phyloP scores from a whole-genome alignment of 1,140 invertebrate genomes.

The Oncopodura yosiiana region DNA sequence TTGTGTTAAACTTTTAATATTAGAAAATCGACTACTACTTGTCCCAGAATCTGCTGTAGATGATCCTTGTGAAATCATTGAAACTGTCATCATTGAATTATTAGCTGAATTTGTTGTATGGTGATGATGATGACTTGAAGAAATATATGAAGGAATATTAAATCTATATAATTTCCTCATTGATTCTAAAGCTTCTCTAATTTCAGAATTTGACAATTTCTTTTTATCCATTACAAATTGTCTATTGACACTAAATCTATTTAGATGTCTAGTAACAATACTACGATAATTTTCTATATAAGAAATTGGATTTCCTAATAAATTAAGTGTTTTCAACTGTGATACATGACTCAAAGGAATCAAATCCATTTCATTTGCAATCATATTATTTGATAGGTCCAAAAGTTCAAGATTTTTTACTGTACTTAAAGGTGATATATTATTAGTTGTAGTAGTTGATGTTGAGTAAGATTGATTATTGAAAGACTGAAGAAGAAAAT shows the following conservation, averaged over 20 bases:
- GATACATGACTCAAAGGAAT: slow-evolving; percentile 6
- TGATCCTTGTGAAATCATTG: not conserved
- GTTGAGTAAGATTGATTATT: slow-evolving; percentile 6
- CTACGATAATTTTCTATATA: slow-evolving; percentile 23
- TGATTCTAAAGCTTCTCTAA: slow-evolving; percentile 17
- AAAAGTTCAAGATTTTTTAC: slow-evolving; percentile 24
- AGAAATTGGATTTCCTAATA: slow-evolving; percentile 28
- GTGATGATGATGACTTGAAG: not conserved
- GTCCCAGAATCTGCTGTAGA: not conserved
- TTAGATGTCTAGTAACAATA: slow-evolving; percentile 12
- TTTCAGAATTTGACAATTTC: slow-evolving; percentile 28
- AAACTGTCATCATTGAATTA: not conserved
- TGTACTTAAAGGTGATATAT: not conserved
- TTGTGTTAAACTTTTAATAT: slow-evolving; percentile 24
- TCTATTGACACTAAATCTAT: slow-evolving; percentile 14
- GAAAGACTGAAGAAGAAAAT: not conserved
- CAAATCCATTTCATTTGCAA: slow-evolving; percentile 25
- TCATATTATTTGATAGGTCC: slow-evolving; percentile 30
- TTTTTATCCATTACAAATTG: slow-evolving; percentile 28
- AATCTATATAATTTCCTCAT: slow-evolving; percentile 20
- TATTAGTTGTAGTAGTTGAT: not conserved
- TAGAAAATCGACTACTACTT: not conserved
- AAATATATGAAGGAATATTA: slow-evolving; percentile 14
- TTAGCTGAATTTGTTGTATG: not conserved
- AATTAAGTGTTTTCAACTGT: slow-evolving; percentile 17